Evolutionary conservation across 2,797 vertebrate species (phyloP).

Genomic region (Selene dorsalis): DNA sequence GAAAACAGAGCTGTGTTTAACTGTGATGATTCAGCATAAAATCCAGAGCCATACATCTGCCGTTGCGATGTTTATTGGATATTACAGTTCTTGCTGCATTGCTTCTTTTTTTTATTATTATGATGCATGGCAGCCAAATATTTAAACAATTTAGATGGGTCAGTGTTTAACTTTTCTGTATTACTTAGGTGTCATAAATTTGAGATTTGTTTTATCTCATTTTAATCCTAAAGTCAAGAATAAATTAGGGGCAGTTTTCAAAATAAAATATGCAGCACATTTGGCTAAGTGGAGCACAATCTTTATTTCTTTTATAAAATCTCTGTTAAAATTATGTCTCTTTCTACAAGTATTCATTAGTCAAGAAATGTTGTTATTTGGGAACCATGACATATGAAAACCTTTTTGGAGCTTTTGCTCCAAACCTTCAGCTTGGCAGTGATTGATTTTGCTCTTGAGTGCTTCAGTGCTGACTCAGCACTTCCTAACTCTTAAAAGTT

Average conservation of each 20-base stretch:
- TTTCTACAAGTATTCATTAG: constrained; percentile 1
- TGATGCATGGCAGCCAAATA: not conserved
- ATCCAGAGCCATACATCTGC: constrained; percentile 4
- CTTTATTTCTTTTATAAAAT: too few relatives aligned
- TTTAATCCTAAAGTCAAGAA: not conserved
- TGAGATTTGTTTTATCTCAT: not conserved
- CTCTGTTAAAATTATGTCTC: not conserved
- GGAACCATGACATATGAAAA: constrained; percentile 13
- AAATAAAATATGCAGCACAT: not conserved
- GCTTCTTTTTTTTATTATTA: not conserved
- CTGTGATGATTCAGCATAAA: constrained; percentile 61
- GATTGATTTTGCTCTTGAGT: constrained; percentile 34
- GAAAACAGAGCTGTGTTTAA: constrained; percentile 37
- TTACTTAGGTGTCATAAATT: not conserved
- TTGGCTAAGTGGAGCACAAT: not conserved
- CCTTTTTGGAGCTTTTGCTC: constrained; percentile 19
- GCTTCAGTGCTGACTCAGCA: constrained; percentile 45
- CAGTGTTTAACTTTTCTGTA: not conserved
- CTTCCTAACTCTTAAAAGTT: constrained; percentile 36
- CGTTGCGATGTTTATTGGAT: constrained; percentile 1
- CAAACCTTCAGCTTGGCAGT: constrained; percentile 3
- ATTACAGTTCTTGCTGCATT: constrained; percentile 1
- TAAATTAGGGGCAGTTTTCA: not conserved
- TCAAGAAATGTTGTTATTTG: constrained; percentile 4
- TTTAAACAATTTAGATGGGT: not conserved